Evolutionary conservation across 2,113 vertebrate species (phyloP), one percentile per base, ranked within the genome.

Genomic region (Heptranchias perlo): DNA sequence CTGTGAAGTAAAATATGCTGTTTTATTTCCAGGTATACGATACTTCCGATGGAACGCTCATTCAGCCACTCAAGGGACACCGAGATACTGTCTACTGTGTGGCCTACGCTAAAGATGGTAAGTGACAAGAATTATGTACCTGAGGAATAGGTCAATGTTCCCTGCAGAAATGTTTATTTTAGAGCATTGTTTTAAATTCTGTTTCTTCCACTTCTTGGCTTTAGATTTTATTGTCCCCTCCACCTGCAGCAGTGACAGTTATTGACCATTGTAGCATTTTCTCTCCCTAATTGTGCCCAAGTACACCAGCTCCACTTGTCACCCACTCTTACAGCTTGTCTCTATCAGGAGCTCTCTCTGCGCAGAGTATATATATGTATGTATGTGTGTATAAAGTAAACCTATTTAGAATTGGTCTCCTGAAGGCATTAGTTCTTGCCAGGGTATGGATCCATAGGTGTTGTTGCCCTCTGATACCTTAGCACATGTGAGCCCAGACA

Each of bases 41-140:
- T 93, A 98, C 99, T 73, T 98, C 98, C 61, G 99, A 99, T 97
- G 99, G 99, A 92, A 98, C 98, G 44, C 98, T 99, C 89, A 98
- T 99, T 96, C 99, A 99, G 96, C 99, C 99, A 47, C 97, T 99
- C 96, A 99, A 99, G 96, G 99, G 99, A 96, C 99, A 99, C 96
- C 99, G 99, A 97, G 99, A 99, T 96, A 99, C 98, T 0, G 99
- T 99, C 0, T 99, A 99, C 96, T 99, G 99, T 96, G 99, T 99
- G 96, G 99, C 99, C 0, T 99, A 99, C 47, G 99, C 99, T 35
- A 99, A 98, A 97, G 99, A 99, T 97, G 99, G 99, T 99, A 98
- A 97, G 96, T 96, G 84, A 28, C 47, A 11, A 87, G 23, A 28
- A 23, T 87, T 28, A 3, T 52, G 1, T 93, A 21, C 31, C 58